Evolutionary conservation across 2,888 invertebrate genomes (phyloP).

Genomic region (Drosophila barbarae): DNA sequence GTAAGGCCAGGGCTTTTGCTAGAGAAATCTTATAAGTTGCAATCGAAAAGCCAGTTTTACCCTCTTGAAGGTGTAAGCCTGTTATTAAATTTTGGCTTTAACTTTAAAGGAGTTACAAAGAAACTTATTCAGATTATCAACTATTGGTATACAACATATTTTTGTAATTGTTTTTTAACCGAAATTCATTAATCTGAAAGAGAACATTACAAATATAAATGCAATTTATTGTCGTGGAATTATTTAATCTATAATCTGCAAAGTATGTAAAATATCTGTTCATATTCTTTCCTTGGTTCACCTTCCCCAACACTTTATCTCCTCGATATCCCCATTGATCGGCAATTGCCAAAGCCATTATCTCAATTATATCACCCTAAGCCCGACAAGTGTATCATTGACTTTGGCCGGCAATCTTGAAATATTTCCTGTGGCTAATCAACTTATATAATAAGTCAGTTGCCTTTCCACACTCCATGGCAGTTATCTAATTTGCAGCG

Average conservation of each 20-base stretch:
- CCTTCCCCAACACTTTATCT: background rate
- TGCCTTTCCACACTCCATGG: constrained; percentile 31
- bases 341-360: background rate
- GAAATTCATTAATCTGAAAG: background rate
- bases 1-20: constrained; percentile 3
- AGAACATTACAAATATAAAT: background rate
- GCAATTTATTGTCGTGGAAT: background rate
- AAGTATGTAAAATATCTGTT: background rate
- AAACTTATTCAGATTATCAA: background rate
- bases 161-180: too few relatives aligned
- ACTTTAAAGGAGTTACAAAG: background rate
- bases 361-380: constrained; percentile 11
- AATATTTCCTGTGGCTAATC: constrained; percentile 21
- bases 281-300: background rate
- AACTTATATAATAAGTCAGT: constrained; percentile 33
- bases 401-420: constrained; percentile 8
- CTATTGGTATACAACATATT: background rate
- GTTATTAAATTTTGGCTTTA: background rate
- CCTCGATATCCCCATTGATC: background rate
- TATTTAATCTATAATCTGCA: background rate
- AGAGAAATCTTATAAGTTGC: constrained; percentile 27
- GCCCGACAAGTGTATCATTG: constrained; percentile 20
- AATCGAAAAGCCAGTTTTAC: constrained; percentile 17
- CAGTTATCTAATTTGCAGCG: constrained; percentile 20
- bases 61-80: background rate